Percentiles rank a stretch among this genome's conserved stretches.
phyloP scores from a whole-genome alignment of 2,113 vertebrate genomes.

The Ctenomys sociabilis region DNA sequence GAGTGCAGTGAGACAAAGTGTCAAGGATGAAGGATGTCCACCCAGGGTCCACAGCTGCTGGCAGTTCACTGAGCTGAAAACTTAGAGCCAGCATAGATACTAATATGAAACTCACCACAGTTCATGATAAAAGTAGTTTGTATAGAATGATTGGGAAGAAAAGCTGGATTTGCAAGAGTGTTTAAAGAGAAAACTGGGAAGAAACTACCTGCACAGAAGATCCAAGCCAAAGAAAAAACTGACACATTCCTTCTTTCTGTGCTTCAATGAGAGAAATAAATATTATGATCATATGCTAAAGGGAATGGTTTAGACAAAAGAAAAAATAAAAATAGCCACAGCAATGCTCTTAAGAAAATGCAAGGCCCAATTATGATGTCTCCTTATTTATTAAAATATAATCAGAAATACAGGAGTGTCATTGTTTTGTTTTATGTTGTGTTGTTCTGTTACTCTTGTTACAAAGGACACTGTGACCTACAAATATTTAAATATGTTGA shows the following conservation, averaged over 20 bases:
- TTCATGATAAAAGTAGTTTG: background rate
- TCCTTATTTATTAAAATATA: background rate
- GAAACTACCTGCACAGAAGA: background rate
- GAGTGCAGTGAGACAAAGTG: background rate
- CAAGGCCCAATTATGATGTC: background rate
- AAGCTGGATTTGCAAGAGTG: background rate
- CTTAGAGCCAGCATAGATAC: background rate
- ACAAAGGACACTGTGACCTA: background rate
- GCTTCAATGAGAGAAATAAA: background rate
- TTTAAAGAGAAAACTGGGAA: background rate
- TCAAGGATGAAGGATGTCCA: too few relatives aligned
- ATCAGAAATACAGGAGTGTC: background rate
- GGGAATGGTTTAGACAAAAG: background rate
- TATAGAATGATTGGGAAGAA: background rate
- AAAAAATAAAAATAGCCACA: background rate
- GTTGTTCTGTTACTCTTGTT: background rate
- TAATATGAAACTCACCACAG: too few relatives aligned
- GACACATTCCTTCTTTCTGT: background rate
- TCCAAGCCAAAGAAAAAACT: background rate
- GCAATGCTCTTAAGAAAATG: background rate
- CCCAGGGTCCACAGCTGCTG: too few relatives aligned
- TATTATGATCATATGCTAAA: background rate
- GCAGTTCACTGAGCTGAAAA: background rate
- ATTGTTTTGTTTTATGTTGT: background rate
- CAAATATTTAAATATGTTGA: conserved; percentile 45